Evolutionary conservation across 2,888 invertebrate genomes (phyloP).

Genomic region (Melangyna quadrimaculata): DNA sequence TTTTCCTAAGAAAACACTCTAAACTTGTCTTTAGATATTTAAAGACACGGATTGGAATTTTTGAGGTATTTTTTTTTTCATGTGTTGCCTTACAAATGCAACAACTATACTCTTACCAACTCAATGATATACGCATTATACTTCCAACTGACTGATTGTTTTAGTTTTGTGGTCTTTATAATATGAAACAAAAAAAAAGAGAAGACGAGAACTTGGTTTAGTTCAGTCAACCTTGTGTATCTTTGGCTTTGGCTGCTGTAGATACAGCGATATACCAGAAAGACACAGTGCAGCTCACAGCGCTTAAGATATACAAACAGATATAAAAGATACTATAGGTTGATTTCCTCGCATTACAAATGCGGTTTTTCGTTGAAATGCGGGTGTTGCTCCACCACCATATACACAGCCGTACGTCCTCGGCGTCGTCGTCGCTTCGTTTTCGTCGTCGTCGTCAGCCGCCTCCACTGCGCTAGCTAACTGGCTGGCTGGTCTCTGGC

Average conservation of each 20-base stretch:
- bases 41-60: conserved; percentile 59
- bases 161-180: conserved; percentile 53
- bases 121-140: conserved; percentile 48
- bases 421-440: background rate
- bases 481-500: background rate
- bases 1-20: conserved; percentile 59
- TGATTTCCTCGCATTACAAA: conserved; percentile 69
- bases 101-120: conserved; percentile 33
- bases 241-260: conserved; percentile 33
- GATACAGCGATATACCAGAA: conserved; percentile 41
- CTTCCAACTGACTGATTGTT: conserved; percentile 67
- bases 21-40: conserved; percentile 57
- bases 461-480: conserved; percentile 6
- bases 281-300: background rate
- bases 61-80: background rate
- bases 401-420: background rate
- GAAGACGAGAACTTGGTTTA: conserved; percentile 48
- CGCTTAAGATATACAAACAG: conserved; percentile 26
- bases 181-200: too few relatives aligned
- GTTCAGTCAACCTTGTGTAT: conserved; percentile 69
- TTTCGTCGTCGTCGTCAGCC: background rate
- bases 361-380: conserved; percentile 70
- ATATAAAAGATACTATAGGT: conserved; percentile 58
- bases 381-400: conserved; percentile 65
- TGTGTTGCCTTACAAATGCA: background rate